phyloP scores from a whole-genome alignment of 2,113 vertebrate species.

The Zosterops hypoxanthus region DNA sequence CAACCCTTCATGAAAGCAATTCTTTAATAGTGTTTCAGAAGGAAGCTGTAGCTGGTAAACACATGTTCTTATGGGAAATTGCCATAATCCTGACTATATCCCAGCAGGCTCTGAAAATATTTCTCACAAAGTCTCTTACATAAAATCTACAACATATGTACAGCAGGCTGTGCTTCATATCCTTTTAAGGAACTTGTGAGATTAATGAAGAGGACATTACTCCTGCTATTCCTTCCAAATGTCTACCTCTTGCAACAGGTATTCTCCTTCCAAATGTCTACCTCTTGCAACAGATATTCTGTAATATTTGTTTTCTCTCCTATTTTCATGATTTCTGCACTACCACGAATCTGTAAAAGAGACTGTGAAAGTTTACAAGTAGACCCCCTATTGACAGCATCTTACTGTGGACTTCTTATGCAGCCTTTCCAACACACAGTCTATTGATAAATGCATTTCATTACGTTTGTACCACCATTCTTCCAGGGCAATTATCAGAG shows the following conservation, averaged over 20 bases:
- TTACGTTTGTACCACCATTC: background rate
- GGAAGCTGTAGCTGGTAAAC: conserved; percentile 71
- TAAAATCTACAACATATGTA: conserved; percentile 67
- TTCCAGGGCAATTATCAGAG: conserved; percentile 54
- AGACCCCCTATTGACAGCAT: background rate
- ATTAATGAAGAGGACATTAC: background rate
- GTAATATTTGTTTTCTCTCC: background rate
- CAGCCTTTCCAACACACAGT: background rate
- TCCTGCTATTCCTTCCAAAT: background rate
- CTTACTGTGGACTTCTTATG: background rate
- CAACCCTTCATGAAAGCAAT: conserved; percentile 39
- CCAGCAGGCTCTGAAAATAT: conserved; percentile 65
- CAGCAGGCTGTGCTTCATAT: conserved; percentile 20
- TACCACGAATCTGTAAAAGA: conserved; percentile 9
- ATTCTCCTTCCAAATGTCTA: background rate
- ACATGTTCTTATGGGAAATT: conserved; percentile 72
- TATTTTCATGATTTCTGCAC: background rate
- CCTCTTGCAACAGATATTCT: background rate
- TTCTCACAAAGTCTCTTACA: conserved; percentile 62
- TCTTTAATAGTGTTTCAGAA: conserved; percentile 51
- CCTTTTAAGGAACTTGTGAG: conserved; percentile 56
- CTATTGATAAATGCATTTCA: conserved; percentile 60
- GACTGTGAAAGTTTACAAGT: background rate
- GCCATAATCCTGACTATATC: conserved; percentile 53
- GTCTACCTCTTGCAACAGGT: background rate